Conservation (phyloP, 2,888 invertebrate species). For the Macaria notata region DNA sequence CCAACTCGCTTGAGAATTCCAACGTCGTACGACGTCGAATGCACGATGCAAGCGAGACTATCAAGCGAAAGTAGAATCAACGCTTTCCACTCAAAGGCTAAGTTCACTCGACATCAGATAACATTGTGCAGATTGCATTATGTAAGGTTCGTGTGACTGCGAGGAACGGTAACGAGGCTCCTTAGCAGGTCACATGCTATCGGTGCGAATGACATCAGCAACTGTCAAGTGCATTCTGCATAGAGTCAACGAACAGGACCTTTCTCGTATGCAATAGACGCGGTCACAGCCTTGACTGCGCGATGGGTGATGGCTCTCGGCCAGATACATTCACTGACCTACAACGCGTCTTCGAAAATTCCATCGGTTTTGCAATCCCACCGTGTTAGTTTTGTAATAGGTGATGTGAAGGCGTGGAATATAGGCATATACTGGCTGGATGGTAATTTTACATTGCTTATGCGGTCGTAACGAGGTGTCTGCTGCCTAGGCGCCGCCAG, state of each 20-base stretch:
- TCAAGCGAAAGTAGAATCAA: slow-evolving; percentile 69
- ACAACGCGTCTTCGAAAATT: slow-evolving; percentile 55
- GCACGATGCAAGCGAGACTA: slow-evolving; percentile 46
- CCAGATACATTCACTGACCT: slow-evolving; percentile 74
- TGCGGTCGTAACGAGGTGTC: slow-evolving; percentile 10
- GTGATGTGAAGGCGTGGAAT: slow-evolving; percentile 12
- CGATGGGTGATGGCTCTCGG: slow-evolving; percentile 59
- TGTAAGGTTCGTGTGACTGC: slow-evolving; percentile 72
- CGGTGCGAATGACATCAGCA: slow-evolving; percentile 73
- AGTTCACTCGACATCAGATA: slow-evolving; percentile 52
- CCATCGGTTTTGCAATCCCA: slow-evolving; percentile 41
- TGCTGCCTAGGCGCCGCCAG: slow-evolving; percentile 24
- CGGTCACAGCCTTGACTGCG: slow-evolving; percentile 68
- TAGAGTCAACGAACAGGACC: slow-evolving; percentile 76
- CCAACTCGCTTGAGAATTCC: slow-evolving; percentile 33
- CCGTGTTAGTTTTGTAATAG: slow-evolving; percentile 24
- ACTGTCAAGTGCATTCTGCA: slow-evolving; percentile 68
- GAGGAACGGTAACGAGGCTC: slow-evolving; percentile 75
- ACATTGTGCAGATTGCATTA: slow-evolving; percentile 71
- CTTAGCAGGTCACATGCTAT: slow-evolving; percentile 71
- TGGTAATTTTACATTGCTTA: slow-evolving; percentile 12
- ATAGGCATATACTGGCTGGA: slow-evolving; percentile 5
- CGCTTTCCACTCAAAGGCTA: slow-evolving; percentile 53
- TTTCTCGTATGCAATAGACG: slow-evolving; percentile 69
- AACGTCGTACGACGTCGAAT: slow-evolving; percentile 49